phyloP scores from a whole-genome alignment of 64 coral and sea anemone species.

The Pachyseris speciosa region DNA sequence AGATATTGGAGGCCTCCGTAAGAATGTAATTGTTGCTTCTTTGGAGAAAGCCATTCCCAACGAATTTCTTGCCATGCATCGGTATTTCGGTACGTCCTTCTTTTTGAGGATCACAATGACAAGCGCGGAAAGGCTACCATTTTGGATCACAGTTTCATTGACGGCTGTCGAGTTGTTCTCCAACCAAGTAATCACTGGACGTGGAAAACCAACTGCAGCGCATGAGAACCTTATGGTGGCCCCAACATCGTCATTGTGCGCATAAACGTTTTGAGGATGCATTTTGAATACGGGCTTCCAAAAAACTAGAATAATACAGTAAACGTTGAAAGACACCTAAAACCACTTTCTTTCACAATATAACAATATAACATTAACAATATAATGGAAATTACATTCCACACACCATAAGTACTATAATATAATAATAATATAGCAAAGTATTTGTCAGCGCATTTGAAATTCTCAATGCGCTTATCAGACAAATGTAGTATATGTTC shows the following conservation, averaged over 20 bases:
- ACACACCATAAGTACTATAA: no score
- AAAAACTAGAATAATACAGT: neutral
- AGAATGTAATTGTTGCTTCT: neutral
- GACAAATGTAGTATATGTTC: no score
- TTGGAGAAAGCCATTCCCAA: neutral
- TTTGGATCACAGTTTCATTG: neutral
- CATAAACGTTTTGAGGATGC: neutral
- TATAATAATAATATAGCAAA: no score
- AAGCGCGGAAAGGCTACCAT: neutral
- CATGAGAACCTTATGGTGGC: neutral
- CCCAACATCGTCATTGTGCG: neutral
- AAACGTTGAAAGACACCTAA: neutral
- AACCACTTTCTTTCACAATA: neutral
- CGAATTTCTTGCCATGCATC: constrained; percentile 1
- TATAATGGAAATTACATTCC: no score
- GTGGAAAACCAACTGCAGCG: neutral
- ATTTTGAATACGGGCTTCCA: neutral
- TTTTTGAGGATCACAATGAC: neutral
- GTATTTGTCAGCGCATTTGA: no score
- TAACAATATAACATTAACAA: no score
- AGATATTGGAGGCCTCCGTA: neutral
- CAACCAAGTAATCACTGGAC: neutral
- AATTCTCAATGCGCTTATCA: no score
- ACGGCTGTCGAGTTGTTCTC: constrained; percentile 7
- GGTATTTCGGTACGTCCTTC: neutral